These are phyloP conservation scores for Elgaria multicarinata DNA, from an alignment of 2,113 vertebrate species.

Conservation along the genomic window DNA sequence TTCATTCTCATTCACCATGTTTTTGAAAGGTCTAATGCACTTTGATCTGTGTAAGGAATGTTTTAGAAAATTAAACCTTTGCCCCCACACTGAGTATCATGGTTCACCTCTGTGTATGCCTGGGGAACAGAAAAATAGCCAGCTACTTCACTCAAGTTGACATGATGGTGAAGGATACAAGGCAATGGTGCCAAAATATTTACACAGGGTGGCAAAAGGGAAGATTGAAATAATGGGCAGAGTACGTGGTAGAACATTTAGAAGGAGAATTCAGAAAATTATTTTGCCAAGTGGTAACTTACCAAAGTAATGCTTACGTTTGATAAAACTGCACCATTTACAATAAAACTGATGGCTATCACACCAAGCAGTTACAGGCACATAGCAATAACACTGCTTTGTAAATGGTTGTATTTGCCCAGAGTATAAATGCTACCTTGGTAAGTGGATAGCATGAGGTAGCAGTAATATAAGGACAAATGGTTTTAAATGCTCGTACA, in stretches of 20 bases:
- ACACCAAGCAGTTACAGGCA: background rate
- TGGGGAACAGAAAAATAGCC: background rate
- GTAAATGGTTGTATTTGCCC: no score
- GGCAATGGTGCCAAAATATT: background rate
- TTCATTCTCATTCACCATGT: slow-evolving; percentile 38
- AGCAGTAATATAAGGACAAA: background rate
- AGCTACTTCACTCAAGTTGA: background rate
- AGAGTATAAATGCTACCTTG: no score
- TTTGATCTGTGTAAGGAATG: slow-evolving; percentile 60
- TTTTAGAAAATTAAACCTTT: slow-evolving; percentile 45
- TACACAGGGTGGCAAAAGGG: background rate
- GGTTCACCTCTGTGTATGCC: slow-evolving; percentile 21
- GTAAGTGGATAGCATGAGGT: no score
- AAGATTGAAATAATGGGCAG: background rate
- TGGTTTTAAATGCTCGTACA: background rate
- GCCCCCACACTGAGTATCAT: background rate
- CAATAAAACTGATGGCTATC: background rate
- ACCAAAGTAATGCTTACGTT: no score
- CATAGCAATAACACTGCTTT: no score
- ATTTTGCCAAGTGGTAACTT: background rate
- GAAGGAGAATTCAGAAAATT: background rate
- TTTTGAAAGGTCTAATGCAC: slow-evolving; percentile 56
- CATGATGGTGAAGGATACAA: background rate
- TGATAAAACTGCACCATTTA: background rate
- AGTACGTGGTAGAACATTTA: background rate